Conservation (phyloP, 1,140 invertebrate species). For the Ericerus pela region DNA sequence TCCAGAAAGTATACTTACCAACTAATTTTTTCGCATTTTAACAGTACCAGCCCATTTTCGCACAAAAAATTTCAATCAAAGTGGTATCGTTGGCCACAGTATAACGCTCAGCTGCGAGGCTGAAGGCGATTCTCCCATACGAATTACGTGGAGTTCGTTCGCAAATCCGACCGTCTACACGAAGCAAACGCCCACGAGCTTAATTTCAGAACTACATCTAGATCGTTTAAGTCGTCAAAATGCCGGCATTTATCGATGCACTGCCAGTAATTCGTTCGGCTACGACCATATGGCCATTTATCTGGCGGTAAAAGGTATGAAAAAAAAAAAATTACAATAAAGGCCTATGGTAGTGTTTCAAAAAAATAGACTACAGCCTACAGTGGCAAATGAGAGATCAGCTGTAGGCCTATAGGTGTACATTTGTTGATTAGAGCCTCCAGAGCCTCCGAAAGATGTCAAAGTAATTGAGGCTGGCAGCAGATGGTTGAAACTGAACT, state of each 20-base stretch:
- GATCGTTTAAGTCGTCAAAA: conserved; percentile 39
- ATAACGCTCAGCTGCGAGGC: conserved; percentile 59
- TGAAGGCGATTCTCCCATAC: conserved; percentile 67
- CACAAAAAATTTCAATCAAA: conserved; percentile 37
- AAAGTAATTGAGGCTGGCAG: conserved; percentile 32
- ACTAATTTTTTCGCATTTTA: not conserved
- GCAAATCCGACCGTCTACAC: conserved; percentile 16
- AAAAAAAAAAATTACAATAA: too few species aligned
- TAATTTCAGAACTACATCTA: conserved; percentile 27
- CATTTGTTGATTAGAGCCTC: conserved; percentile 40
- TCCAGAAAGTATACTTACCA: too few species aligned
- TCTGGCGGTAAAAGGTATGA: conserved; percentile 65
- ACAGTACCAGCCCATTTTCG: conserved; percentile 68
- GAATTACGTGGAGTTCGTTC: conserved; percentile 47
- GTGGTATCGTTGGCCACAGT: conserved; percentile 42
- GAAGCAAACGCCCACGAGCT: conserved; percentile 22
- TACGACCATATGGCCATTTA: conserved; percentile 65
- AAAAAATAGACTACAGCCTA: too few species aligned
- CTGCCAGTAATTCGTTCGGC: conserved; percentile 67
- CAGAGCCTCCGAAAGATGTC: conserved; percentile 42
- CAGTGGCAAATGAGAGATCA: too few species aligned
- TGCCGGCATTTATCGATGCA: conserved; percentile 69
- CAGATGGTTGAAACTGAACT: conserved; percentile 31
- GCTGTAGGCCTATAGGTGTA: too few species aligned
- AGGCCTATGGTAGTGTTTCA: too few species aligned